Evolutionary conservation across 2,113 vertebrate genomes (phyloP), one percentile per base, ranked within the genome.

Genomic region (Psilopogon haemacephalus): DNA sequence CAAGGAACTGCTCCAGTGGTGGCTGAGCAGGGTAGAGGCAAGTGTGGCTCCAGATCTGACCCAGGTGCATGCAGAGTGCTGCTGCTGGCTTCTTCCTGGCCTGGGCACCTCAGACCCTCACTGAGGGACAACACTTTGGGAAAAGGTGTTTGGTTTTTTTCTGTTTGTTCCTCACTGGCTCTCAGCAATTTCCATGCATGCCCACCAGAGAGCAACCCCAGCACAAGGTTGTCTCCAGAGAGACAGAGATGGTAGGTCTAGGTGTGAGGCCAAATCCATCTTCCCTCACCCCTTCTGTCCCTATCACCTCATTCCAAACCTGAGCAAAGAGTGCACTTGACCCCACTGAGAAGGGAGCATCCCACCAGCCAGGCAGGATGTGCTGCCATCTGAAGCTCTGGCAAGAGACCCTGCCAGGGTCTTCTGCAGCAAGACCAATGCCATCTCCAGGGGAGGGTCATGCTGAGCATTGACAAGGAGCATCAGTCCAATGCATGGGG

Each of bases 161-260:
- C 28, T 2, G 0, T 74, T 56, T n/a, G 71, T 78, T 92, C 63
- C 52, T 64, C 4, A 0, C 54, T 20, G 9, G 54, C 71, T 92
- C 35, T 84, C 84, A 33, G 95, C 93, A 96, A 50, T 96, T 96
- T 96, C 96, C 94, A 46, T 58, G 56, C 2, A 2, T 95, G 90
- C 81, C 95, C 95, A 90, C 88, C 90, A 93, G 82, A 91, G 95
- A 93, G 95, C 97, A 95, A 96, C 67, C 56, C 81, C 44, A 9
- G 93, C 62, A 88, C 85, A 94, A 72, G 92, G 84, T 92, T 89
- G 50, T 89, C 86, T 96, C 90, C 38, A 83, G 95, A 82, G 77
- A 89, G 70, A 55, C 27, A 1, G 23, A 20, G 18, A 60, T 24
- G 44, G 28, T 42, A 80, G 28, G 12, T 40, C n/a, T 85, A 71